Base-by-base conservation (phyloP, 2,888 invertebrate species). In the Furcula furcula region DNA sequence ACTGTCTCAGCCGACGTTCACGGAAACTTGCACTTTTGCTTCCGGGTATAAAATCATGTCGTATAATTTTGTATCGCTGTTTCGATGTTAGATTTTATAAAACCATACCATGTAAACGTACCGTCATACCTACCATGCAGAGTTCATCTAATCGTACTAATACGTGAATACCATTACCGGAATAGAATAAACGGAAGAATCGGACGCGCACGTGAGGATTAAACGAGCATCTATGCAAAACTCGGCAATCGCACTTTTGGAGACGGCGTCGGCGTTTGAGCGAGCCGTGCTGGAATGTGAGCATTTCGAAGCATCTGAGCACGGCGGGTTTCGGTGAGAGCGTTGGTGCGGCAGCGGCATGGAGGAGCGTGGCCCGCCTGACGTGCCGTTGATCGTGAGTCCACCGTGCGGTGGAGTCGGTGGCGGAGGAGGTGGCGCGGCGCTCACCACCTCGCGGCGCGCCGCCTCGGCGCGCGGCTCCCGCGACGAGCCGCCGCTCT, bases 291-390 rank as follows among this genome's bases (percentile, higher is more conserved):
- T 85, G 80, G 86, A 85, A 85, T 86, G 85, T 82, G 87, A 88
- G 67, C 77, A 80, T 60, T 66, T 78, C 46, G 84, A 82, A 46
- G 79, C 74, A 54, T 81, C 82, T 43, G 82, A 83, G 68, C 72
- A 77, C 79, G 84, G 85, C 44, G 85, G 85, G 75, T 85, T 83
- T 63, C 86, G 87, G 87, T 86, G 90, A 74, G 91, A 87, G 44
- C 89, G 90, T 70, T 89, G 90, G 65, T 77, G 88, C 65, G 86
- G 89, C 61, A 81, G 90, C 72, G 91, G 86, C 67, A 91, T 91
- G 70, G 91, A 90, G 46, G 91, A 91, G 50, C 91, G 91, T 47
- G 82, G 88, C 58, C 90, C 90, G 41, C 78, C 78, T 41, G 87
- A 86, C 62, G 77, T 79, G 77, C 87, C 87, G 70, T 63, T 87